Evolutionary conservation across 2,113 vertebrate genomes (phyloP).

Genomic region (Suricata suricatta): DNA sequence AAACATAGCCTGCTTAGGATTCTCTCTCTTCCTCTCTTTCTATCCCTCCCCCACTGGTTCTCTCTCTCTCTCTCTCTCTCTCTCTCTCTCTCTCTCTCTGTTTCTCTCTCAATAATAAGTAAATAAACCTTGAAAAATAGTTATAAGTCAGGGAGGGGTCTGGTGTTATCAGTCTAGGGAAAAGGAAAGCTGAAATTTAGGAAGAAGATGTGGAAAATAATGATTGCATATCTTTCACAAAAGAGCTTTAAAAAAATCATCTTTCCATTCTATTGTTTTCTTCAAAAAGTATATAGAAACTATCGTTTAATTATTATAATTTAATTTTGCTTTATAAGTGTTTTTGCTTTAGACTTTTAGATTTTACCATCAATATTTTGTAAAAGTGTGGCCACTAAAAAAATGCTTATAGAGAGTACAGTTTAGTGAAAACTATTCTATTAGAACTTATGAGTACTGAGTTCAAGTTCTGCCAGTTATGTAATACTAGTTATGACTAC

Average conservation of each 20-base stretch:
- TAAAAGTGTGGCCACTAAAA: not conserved
- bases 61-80: no score
- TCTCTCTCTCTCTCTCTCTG: no score
- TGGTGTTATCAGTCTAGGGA: not conserved
- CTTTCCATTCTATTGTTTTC: not conserved
- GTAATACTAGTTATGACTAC: not conserved
- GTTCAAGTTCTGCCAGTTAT: not conserved
- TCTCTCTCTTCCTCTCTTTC: no score
- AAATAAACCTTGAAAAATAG: no score
- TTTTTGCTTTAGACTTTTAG: not conserved
- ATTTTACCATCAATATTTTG: not conserved
- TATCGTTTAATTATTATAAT: not conserved
- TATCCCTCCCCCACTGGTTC: no score
- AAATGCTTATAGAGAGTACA: not conserved
- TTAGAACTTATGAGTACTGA: not conserved
- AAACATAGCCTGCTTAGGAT: no score
- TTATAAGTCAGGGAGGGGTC: not conserved
- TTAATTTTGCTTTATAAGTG: not conserved
- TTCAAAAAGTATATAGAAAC: not conserved
- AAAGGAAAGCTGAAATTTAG: not conserved
- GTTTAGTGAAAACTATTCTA: not conserved
- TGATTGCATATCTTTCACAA: not conserved
- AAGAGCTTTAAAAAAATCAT: not conserved
- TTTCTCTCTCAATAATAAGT: no score
- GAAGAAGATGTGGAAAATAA: not conserved